Conservation (phyloP, 2,113 vertebrate genomes). For the Pandion haliaetus region DNA sequence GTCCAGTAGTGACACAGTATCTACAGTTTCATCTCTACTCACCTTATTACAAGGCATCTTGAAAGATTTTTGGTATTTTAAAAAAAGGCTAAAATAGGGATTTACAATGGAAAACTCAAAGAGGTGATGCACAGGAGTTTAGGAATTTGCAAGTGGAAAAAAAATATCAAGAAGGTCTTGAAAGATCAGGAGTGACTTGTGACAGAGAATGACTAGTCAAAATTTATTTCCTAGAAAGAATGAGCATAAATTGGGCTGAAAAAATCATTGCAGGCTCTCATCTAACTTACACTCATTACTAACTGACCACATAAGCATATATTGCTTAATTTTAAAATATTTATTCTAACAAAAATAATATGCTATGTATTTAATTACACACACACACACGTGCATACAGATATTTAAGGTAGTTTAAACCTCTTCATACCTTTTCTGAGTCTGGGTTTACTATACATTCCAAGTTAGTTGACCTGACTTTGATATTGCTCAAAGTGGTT, state of each 20-base stretch:
- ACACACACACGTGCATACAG: background rate
- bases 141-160: background rate
- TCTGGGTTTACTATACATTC: constrained; percentile 51
- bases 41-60: background rate
- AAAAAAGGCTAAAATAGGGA: background rate
- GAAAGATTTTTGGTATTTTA: background rate
- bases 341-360: background rate
- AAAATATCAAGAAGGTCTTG: background rate
- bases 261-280: background rate
- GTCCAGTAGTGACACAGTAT: too few relatives aligned
- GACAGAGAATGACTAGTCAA: background rate
- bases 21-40: background rate
- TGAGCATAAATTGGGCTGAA: background rate
- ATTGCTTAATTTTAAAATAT: background rate
- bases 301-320: background rate
- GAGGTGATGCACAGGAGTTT: background rate
- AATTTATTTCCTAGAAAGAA: background rate
- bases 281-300: background rate
- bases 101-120: background rate
- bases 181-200: background rate
- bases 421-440: constrained; percentile 72
- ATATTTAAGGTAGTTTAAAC: background rate
- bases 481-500: constrained; percentile 37
- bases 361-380: background rate
- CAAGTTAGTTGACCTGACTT: constrained; percentile 42